These are phyloP conservation scores for Sebastiscus albofasciatus DNA, from an alignment of 2,797 vertebrate species.

Conservation along the genomic window DNA sequence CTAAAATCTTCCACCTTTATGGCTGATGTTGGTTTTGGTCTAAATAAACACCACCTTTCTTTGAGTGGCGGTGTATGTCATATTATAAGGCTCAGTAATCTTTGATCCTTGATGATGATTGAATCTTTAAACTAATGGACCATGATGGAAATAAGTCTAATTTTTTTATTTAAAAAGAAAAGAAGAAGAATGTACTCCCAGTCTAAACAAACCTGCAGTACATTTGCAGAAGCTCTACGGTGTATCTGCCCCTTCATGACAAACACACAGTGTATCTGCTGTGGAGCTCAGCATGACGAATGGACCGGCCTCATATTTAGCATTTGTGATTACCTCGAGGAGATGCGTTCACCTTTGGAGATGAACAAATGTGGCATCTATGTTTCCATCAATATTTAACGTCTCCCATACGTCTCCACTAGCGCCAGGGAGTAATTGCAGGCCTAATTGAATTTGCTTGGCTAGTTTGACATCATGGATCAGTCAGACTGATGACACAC, in stretches of 20 bases:
- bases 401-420: slow-evolving; percentile 83
- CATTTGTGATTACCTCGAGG: slow-evolving; percentile 76
- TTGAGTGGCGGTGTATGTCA: background rate
- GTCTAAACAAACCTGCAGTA: background rate
- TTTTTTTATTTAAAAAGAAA: background rate
- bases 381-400: slow-evolving; percentile 87
- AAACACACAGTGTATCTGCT: background rate
- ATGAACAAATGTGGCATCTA: slow-evolving; percentile 82
- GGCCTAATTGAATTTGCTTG: slow-evolving; percentile 88
- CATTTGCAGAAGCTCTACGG: background rate
- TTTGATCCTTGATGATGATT: background rate
- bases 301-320: slow-evolving; percentile 59
- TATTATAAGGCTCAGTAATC: background rate
- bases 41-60: background rate
- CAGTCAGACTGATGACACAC: slow-evolving; percentile 84
- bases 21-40: background rate
- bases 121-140: background rate
- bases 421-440: slow-evolving; percentile 82
- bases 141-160: background rate
- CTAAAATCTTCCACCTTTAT: background rate
- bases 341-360: slow-evolving; percentile 83
- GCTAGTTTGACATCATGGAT: slow-evolving; percentile 84
- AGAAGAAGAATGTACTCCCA: background rate
- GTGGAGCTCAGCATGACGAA: slow-evolving; percentile 37
- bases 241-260: background rate